These are phyloP conservation scores for Enoplosus armatus DNA, from an alignment of 2,797 vertebrate species.

Conservation along the genomic window DNA sequence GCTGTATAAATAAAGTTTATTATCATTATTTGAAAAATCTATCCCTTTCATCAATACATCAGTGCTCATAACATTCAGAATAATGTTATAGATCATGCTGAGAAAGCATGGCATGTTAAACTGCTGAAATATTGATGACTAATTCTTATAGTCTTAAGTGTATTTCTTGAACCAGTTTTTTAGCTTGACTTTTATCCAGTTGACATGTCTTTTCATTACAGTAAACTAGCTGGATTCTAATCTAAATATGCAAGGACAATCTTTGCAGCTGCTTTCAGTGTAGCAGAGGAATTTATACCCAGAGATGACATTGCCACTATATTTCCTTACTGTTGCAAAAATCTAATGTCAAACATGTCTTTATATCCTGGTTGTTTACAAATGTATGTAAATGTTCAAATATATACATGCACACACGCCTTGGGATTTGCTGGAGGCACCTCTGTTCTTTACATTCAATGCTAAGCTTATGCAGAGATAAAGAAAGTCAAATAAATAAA, in stretches of 20 bases:
- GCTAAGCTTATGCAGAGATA: constrained; percentile 1
- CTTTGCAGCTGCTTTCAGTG: neutral
- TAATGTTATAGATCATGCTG: constrained; percentile 1
- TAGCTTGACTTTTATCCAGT: neutral
- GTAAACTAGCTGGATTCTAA: neutral
- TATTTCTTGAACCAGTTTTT: neutral
- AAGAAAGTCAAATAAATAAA: constrained; percentile 53
- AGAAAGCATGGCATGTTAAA: neutral
- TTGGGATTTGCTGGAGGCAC: constrained; percentile 7
- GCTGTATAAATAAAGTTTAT: too few species aligned
- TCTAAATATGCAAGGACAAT: neutral
- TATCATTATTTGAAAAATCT: neutral
- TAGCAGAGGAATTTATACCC: neutral
- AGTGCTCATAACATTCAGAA: neutral
- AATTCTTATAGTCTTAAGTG: neutral
- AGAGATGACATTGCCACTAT: neutral
- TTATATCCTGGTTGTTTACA: neutral
- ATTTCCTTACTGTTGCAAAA: neutral
- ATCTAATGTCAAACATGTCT: neutral
- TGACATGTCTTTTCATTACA: neutral
- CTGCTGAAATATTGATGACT: neutral
- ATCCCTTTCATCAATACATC: neutral
- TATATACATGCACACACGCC: neutral
- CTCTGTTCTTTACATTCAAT: constrained; percentile 27
- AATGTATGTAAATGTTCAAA: neutral